A percentile compares a stretch with the other conserved stretches of the same genome.
Conservation (phyloP, 2,113 vertebrate genomes). For the Oxyura jamaicensis region DNA sequence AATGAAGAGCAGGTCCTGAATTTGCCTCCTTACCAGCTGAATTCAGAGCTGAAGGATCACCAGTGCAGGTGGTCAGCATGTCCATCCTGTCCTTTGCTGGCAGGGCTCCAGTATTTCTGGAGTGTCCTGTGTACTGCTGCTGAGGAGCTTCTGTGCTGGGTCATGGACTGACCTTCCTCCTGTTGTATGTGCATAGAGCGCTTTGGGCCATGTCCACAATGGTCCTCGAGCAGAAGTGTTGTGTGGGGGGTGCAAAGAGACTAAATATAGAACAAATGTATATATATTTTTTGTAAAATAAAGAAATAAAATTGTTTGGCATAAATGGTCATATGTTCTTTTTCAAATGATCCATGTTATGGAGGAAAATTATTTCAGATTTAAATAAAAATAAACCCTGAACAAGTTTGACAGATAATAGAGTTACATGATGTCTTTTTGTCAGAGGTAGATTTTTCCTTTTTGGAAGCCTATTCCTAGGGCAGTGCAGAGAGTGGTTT, state of each 20-base stretch:
- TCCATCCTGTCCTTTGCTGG: conserved; percentile 15
- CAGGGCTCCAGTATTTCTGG: background rate
- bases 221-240: conserved; percentile 34
- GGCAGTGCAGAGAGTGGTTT: background rate
- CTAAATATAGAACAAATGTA: conserved; percentile 65
- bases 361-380: background rate
- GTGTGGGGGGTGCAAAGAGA: background rate
- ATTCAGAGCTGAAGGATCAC: conserved; percentile 5
- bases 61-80: background rate
- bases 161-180: conserved; percentile 19
- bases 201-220: background rate
- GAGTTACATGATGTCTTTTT: background rate
- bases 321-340: conserved; percentile 15
- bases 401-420: background rate
- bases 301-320: conserved; percentile 68
- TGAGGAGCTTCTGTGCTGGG: conserved; percentile 45
- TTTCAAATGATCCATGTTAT: background rate
- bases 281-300: conserved; percentile 76
- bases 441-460: background rate
- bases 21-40: background rate
- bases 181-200: conserved; percentile 12
- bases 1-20: background rate
- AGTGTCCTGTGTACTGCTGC: background rate
- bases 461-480: background rate
- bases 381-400: background rate